Conservation (phyloP, 2,888 invertebrate genomes). For the Eustalomyia histrio region DNA sequence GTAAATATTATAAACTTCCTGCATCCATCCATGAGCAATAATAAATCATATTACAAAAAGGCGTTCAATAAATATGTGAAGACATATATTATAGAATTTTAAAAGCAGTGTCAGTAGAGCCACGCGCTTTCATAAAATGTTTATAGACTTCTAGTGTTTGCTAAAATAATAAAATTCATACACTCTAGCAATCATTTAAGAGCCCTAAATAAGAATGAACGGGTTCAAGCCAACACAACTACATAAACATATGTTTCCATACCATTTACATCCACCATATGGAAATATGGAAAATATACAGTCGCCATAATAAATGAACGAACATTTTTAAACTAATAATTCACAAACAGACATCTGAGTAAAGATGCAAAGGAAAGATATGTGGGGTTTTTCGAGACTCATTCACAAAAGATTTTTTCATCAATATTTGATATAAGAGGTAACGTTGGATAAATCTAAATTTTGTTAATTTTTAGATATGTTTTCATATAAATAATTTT, state of each 20-base stretch:
- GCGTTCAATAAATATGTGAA: slow-evolving; percentile 30
- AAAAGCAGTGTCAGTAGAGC: slow-evolving; percentile 35
- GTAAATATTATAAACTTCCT: slow-evolving; percentile 67
- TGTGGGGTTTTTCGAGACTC: no score
- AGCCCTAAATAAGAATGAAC: slow-evolving; percentile 35
- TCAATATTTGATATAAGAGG: no score
- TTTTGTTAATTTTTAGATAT: no score
- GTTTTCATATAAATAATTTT: no score
- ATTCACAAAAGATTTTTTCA: no score
- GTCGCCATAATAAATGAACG: not conserved
- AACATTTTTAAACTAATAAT: no score
- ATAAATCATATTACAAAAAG: slow-evolving; percentile 58
- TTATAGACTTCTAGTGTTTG: slow-evolving; percentile 47
- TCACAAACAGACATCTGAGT: no score
- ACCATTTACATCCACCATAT: slow-evolving; percentile 13
- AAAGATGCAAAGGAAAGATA: no score
- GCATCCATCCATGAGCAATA: slow-evolving; percentile 46
- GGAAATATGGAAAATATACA: slow-evolving; percentile 16
- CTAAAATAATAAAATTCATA: not conserved
- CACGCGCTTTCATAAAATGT: not conserved
- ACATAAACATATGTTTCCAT: slow-evolving; percentile 2
- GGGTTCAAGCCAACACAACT: slow-evolving; percentile 24
- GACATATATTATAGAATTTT: slow-evolving; percentile 28
- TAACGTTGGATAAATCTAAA: no score
- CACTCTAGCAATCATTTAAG: not conserved